A percentile compares a stretch with the other conserved stretches of the same genome.
These are phyloP conservation scores for Ostrea denselamellosa DNA, from an alignment of 1,140 invertebrate species.

Conservation along the genomic window DNA sequence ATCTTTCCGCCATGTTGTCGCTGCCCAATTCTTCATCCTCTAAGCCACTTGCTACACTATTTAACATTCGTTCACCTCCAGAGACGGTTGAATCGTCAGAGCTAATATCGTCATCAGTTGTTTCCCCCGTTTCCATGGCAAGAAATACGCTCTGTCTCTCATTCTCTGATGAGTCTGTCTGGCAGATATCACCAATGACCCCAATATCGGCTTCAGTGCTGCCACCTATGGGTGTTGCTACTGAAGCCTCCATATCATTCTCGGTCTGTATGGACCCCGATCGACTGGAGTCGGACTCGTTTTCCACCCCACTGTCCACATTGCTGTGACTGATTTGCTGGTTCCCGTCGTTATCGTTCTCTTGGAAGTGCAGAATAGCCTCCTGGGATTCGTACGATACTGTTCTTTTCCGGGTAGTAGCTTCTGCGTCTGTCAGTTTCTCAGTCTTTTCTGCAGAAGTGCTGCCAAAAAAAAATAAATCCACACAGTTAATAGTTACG, in stretches of 20 bases:
- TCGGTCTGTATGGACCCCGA: conserved; percentile 33
- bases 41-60: not conserved
- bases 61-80: not conserved
- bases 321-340: conserved; percentile 35
- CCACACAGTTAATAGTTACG: no score
- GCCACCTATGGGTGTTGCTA: not conserved
- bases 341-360: not conserved
- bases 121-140: conserved; percentile 52
- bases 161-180: not conserved
- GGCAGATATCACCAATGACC: not conserved
- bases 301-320: conserved; percentile 56
- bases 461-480: conserved; percentile 29
- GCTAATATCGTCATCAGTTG: conserved; percentile 42
- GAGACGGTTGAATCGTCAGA: not conserved
- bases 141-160: not conserved
- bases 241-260: not conserved
- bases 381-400: conserved; percentile 45
- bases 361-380: conserved; percentile 26
- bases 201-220: not conserved
- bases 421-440: not conserved
- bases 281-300: conserved; percentile 43
- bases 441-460: not conserved
- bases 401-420: not conserved
- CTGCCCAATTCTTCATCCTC: not conserved
- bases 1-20: not conserved